A percentile compares a stretch with the other conserved stretches of the same genome.
Evolutionary conservation across 2,113 vertebrate genomes (phyloP).

Genomic region (Tamias sibiricus): DNA sequence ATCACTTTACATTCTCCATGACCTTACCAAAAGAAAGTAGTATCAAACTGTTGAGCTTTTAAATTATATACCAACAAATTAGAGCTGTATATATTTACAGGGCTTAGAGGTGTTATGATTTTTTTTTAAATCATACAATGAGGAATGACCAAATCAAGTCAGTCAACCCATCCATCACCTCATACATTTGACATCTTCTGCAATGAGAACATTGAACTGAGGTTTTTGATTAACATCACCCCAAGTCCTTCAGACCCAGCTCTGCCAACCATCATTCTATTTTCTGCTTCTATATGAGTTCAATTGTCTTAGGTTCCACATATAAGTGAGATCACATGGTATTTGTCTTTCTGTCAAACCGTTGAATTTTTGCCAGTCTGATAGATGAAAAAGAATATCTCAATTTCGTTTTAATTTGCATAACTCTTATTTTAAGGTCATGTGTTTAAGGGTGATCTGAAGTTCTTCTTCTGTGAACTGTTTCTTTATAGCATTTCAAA

Average conservation of each 20-base stretch:
- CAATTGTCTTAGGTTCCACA: not conserved
- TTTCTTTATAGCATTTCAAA: not conserved
- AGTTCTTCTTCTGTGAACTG: slow-evolving; percentile 5
- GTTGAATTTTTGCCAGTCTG: not conserved
- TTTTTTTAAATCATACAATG: not conserved
- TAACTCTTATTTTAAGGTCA: slow-evolving; percentile 33
- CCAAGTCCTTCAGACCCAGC: not conserved
- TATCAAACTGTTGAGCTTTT: not conserved
- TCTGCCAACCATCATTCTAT: not conserved
- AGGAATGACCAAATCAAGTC: not conserved
- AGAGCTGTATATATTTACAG: not conserved
- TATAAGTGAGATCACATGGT: not conserved
- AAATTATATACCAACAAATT: not conserved
- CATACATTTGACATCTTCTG: not conserved
- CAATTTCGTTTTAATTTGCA: slow-evolving; percentile 33
- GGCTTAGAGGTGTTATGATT: not conserved
- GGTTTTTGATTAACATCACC: not conserved
- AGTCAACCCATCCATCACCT: no score
- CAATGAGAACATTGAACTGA: not conserved
- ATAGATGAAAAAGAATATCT: slow-evolving; percentile 12
- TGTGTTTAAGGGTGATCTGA: not conserved
- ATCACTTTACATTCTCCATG: not conserved
- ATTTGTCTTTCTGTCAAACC: not conserved
- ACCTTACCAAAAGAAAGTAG: not conserved
- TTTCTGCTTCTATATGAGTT: not conserved